Evolutionary conservation across 2,888 invertebrate genomes (phyloP).

Genomic region (Synanthedon andrenaeformis): DNA sequence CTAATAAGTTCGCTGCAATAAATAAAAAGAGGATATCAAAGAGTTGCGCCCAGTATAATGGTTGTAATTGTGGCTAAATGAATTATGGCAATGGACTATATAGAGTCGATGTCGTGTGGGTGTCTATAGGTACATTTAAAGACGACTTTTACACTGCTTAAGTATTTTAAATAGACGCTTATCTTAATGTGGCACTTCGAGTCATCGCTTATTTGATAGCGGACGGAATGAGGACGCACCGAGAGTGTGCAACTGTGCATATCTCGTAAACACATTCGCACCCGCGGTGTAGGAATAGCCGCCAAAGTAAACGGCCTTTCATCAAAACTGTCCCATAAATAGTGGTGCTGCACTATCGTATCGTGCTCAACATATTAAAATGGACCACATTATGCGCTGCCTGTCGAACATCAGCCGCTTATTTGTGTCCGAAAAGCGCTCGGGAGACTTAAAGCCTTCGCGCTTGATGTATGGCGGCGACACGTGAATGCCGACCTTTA

Average conservation of each 20-base stretch:
- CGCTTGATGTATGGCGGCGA: slow-evolving; percentile 61
- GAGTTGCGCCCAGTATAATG: slow-evolving; percentile 64
- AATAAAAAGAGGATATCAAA: slow-evolving; percentile 62
- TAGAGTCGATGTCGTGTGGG: slow-evolving; percentile 51
- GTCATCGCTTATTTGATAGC: slow-evolving; percentile 38
- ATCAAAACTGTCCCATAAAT: slow-evolving; percentile 31
- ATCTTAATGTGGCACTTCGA: slow-evolving; percentile 44
- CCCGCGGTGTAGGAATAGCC: slow-evolving; percentile 27
- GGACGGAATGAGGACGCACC: slow-evolving; percentile 19
- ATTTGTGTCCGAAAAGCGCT: slow-evolving; percentile 68
- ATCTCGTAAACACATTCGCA: slow-evolving; percentile 35
- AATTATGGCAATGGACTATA: slow-evolving; percentile 51
- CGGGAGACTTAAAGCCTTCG: slow-evolving; percentile 62
- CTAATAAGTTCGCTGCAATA: slow-evolving; percentile 67
- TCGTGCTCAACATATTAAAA: slow-evolving; percentile 15
- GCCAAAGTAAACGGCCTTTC: slow-evolving; percentile 30
- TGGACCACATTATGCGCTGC: slow-evolving; percentile 44
- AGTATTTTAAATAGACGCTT: slow-evolving; percentile 51
- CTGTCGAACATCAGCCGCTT: slow-evolving; percentile 59
- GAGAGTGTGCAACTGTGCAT: slow-evolving; percentile 12
- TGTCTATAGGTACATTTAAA: slow-evolving; percentile 46
- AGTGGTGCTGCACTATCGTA: slow-evolving; percentile 14
- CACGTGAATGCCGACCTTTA: slow-evolving; percentile 64
- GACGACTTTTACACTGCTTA: slow-evolving; percentile 62
- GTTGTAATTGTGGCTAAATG: slow-evolving; percentile 66